A percentile compares a stretch with the other conserved stretches of the same genome.
These are phyloP conservation scores for Molossus molossus DNA, from an alignment of 2,797 vertebrate genomes.

Conservation along the genomic window DNA sequence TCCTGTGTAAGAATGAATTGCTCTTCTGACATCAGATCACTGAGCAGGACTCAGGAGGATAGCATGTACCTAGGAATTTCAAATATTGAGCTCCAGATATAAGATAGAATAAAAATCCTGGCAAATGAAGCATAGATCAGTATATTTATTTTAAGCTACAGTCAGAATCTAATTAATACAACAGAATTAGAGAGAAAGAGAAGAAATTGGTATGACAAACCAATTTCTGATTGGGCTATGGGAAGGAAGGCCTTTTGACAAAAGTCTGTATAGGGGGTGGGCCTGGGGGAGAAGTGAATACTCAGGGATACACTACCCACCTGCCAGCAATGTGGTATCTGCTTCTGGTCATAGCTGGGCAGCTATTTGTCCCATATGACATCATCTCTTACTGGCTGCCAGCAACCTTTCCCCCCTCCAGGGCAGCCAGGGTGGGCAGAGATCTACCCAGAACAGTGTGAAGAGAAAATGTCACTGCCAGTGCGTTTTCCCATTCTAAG, in stretches of 20 bases:
- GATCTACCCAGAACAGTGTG: not conserved
- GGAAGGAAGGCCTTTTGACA: not conserved
- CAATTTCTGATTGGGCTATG: not conserved
- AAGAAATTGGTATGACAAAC: not conserved
- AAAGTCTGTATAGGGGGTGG: not conserved
- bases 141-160: not conserved
- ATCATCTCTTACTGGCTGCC: not conserved
- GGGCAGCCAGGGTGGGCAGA: not conserved
- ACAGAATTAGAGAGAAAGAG: not conserved
- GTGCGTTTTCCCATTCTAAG: not conserved
- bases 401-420: not conserved
- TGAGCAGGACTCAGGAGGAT: not conserved
- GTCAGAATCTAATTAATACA: not conserved
- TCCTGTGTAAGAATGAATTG: not conserved
- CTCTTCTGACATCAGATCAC: not conserved
- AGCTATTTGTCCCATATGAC: not conserved
- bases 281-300: not conserved
- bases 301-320: not conserved
- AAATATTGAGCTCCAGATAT: slow-evolving; percentile 14
- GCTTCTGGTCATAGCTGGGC: not conserved
- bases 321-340: not conserved
- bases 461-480: not conserved
- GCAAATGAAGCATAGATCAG: not conserved
- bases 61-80: not conserved
- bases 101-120: not conserved